Conservation (phyloP, 2,888 invertebrate species). For the Andrena flavipes region DNA sequence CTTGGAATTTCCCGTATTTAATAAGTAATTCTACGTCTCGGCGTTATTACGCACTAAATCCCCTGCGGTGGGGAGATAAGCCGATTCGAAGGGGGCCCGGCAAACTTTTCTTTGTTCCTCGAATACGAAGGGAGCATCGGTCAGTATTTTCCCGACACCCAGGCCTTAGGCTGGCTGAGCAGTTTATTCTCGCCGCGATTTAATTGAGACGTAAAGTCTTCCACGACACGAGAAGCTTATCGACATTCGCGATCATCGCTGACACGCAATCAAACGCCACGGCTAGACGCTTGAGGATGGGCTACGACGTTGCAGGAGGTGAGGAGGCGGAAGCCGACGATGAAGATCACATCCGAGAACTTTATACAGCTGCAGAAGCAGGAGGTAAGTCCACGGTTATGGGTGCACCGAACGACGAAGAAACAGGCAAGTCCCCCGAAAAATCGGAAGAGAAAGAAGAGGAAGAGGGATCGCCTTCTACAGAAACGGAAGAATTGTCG, state of each 20-base stretch:
- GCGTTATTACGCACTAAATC: conserved; percentile 29
- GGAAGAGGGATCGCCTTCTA: not conserved
- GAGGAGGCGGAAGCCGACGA: not conserved
- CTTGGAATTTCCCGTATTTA: conserved; percentile 47
- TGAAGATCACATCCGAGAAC: not conserved
- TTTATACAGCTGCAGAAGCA: too few species aligned
- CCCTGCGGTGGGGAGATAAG: not conserved
- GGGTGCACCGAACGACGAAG: not conserved
- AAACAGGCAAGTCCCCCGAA: not conserved
- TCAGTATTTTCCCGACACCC: not conserved
- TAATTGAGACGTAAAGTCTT: not conserved
- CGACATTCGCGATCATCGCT: not conserved
- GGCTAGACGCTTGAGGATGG: not conserved
- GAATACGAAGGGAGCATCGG: not conserved
- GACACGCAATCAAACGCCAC: not conserved
- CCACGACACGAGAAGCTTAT: not conserved
- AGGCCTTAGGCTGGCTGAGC: not conserved
- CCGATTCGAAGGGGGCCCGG: conserved; percentile 10
- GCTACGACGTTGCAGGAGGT: not conserved
- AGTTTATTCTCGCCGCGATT: not conserved
- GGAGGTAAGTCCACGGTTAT: not conserved
- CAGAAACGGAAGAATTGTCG: not conserved
- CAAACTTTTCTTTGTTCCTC: conserved; percentile 26
- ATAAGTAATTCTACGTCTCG: conserved; percentile 40
- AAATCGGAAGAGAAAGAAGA: too few species aligned